phyloP scores from a whole-genome alignment of 2,113 vertebrate genomes.

The Misgurnus anguillicaudatus region DNA sequence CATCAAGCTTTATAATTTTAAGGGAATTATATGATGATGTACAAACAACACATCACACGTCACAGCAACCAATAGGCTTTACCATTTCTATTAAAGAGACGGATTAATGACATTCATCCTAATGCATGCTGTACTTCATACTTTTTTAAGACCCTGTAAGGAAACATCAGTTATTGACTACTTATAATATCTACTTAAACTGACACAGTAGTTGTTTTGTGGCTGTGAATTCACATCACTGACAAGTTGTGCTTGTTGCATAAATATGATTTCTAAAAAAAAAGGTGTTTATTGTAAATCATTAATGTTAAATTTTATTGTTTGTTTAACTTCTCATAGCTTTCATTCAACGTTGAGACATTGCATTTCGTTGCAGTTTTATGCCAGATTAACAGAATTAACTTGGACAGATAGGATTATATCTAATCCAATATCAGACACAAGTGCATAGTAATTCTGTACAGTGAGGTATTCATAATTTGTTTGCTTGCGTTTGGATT shows the following conservation, averaged over 20 bases:
- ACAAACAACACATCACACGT: not conserved
- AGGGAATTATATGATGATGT: not conserved
- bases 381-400: constrained; percentile 20
- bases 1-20: not conserved
- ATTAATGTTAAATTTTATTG: too few species aligned
- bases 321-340: too few species aligned
- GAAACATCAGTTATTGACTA: not conserved
- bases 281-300: too few species aligned
- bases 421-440: constrained; percentile 46
- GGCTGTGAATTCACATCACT: too few species aligned
- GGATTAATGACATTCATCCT: not conserved
- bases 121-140: not conserved
- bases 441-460: constrained; percentile 29
- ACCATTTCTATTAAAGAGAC: not conserved
- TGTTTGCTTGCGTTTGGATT: not conserved
- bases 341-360: not conserved
- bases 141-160: not conserved
- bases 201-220: too few species aligned
- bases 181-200: too few species aligned
- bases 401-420: constrained; percentile 36
- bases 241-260: not conserved
- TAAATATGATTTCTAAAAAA: not conserved
- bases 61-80: not conserved
- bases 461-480: constrained; percentile 20
- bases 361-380: not conserved